Evolutionary conservation across 2,113 vertebrate genomes (phyloP), one percentile per base, ranked within the genome.

Genomic region (Catharus minimus): DNA sequence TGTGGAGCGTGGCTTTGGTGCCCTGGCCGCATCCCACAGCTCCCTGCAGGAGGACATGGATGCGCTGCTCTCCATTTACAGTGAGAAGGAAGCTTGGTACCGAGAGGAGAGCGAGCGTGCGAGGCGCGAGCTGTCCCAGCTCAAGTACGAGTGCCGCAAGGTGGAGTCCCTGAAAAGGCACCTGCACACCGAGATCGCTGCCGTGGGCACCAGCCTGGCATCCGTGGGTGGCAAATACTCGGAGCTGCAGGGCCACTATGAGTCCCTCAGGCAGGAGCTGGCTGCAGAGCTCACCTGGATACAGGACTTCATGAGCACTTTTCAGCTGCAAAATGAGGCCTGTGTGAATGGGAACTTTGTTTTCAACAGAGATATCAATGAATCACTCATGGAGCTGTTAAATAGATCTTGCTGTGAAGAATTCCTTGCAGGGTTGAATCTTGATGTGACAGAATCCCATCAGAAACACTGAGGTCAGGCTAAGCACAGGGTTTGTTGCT

Each of bases 61-160:
- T 32, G 96, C 98, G 22, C 95, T 99, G 93, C 93, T 98, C 53
- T 98, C 98, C 79, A 98, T 98, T 94, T 99, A 98, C 88, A 97
- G 97, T 1, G 97, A 98, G 87, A 99, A 99, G 75, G 99, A 99
- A 90, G 95, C 98, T 50, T 98, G 98, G 98, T 99, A 98, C 96
- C 98, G 98, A 91, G 98, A 98, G 50, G 98, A 98, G 91, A 98
- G 92, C 0, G 98, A 99, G 74, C 96, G 93, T 0, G 90, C 97
- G 44, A 97, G 97, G 85, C 98, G 98, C 21, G 93, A 96, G 65
- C 97, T 99, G 28, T 99, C 98, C 7, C 98, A 98, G 95, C 97
- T 98, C 62, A 97, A 94, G 66, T 98, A 98, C 0, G 98, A 99
- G 53, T 97, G 97, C 89, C 97, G 97, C 9, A 99, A 99, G 91